A percentile compares a stretch with the other conserved stretches of the same genome.
These are phyloP conservation scores for Thecophora atra DNA, from an alignment of 2,888 invertebrate genomes.

Conservation along the genomic window DNA sequence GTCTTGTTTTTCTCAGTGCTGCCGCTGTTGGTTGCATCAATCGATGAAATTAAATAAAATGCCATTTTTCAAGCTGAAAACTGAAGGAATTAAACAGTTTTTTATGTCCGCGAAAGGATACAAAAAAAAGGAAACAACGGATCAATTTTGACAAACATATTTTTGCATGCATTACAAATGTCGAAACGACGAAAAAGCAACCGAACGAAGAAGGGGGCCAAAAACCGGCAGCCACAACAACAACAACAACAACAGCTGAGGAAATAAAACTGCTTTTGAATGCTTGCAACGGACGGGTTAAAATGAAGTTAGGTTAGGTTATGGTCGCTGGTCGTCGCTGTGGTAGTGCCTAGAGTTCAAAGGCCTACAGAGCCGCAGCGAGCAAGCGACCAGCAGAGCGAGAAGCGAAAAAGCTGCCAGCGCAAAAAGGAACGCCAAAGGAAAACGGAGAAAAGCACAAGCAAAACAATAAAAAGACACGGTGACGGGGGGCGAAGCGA, in stretches of 20 bases:
- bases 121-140: too few relatives aligned
- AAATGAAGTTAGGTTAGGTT: slow-evolving; percentile 45
- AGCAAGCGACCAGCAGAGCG: not conserved
- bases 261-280: slow-evolving; percentile 13
- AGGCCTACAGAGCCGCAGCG: slow-evolving; percentile 25
- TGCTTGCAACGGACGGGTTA: slow-evolving; percentile 20
- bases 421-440: not conserved
- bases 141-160: too few relatives aligned
- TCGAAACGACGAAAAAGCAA: not conserved
- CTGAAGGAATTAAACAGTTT: too few relatives aligned
- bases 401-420: not conserved
- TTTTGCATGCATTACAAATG: too few relatives aligned
- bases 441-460: not conserved
- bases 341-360: slow-evolving; percentile 26
- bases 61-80: too few relatives aligned
- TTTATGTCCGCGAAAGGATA: too few relatives aligned
- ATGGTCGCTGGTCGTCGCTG: slow-evolving; percentile 40
- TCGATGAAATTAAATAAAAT: too few relatives aligned
- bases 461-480: not conserved
- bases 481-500: not conserved
- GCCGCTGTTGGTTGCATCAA: too few relatives aligned
- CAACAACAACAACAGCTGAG: not conserved
- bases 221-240: not conserved
- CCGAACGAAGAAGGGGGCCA: not conserved
- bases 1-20: too few relatives aligned